Evolutionary conservation across 1,140 invertebrate species (phyloP).

Genomic region (Ostrea denselamellosa): DNA sequence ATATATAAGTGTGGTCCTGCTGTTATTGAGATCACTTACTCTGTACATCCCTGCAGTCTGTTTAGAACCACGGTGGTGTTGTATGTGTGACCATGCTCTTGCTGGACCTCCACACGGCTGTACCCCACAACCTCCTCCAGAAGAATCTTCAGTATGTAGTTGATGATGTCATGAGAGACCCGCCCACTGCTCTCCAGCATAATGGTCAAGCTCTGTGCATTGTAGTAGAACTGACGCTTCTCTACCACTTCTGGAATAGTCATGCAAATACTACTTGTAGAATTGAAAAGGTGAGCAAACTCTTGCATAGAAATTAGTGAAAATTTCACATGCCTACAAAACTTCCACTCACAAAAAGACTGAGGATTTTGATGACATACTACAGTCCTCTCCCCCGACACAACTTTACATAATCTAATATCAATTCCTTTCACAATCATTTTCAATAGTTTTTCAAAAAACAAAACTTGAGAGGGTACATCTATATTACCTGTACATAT

Average conservation of each 20-base stretch:
- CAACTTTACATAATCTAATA: too few relatives aligned
- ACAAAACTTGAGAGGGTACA: too few relatives aligned
- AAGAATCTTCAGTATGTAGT: conserved; percentile 84
- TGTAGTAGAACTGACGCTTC: conserved; percentile 68
- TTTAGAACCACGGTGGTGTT: conserved; percentile 76
- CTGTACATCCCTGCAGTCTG: conserved; percentile 67
- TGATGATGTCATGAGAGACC: conserved; percentile 83
- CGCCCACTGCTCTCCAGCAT: conserved; percentile 77
- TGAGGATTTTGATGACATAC: too few relatives aligned
- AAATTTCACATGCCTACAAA: too few relatives aligned
- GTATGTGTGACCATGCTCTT: conserved; percentile 78
- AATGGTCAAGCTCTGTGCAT: conserved; percentile 69
- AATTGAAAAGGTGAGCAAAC: too few relatives aligned
- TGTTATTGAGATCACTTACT: conserved; percentile 32
- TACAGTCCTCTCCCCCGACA: too few relatives aligned
- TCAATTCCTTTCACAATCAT: too few relatives aligned
- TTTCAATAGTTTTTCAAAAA: too few relatives aligned
- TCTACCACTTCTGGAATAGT: conserved; percentile 38
- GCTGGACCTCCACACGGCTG: conserved; percentile 80
- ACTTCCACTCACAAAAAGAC: too few relatives aligned
- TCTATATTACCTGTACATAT: too few relatives aligned
- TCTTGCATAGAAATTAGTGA: too few relatives aligned
- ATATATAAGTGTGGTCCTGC: conserved; percentile 77
- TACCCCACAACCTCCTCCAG: conserved; percentile 85
- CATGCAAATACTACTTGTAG: too few relatives aligned